phyloP scores from a whole-genome alignment of 2,113 vertebrate species.

The Barnardius zonarius region DNA sequence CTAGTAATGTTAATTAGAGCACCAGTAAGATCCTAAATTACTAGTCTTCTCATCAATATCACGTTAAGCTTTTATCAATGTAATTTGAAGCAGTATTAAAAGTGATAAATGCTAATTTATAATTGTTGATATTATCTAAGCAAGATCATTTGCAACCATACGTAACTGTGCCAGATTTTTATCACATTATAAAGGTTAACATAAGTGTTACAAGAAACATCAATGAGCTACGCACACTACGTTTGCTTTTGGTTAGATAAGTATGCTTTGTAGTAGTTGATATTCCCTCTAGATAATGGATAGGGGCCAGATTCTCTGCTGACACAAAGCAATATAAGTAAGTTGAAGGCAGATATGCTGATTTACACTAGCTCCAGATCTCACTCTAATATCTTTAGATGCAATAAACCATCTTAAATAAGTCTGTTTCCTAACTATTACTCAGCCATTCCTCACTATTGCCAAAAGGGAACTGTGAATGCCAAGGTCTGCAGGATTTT shows the following conservation, averaged over 20 bases:
- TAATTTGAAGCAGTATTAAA: constrained; percentile 45
- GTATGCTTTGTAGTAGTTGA: constrained; percentile 68
- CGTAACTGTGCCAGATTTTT: constrained; percentile 55
- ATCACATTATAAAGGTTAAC: constrained; percentile 61
- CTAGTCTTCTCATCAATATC: constrained; percentile 38
- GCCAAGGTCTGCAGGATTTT: constrained; percentile 29
- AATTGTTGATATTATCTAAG: constrained; percentile 63
- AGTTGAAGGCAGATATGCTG: constrained; percentile 32
- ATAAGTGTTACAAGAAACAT: constrained; percentile 63
- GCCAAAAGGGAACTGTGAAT: constrained; percentile 24
- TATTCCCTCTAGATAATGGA: constrained; percentile 67
- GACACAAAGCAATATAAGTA: constrained; percentile 23
- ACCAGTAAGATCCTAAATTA: constrained; percentile 26
- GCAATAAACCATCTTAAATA: not conserved
- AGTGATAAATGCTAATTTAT: constrained; percentile 46
- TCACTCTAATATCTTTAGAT: not conserved
- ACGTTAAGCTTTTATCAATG: constrained; percentile 56
- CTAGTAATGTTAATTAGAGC: constrained; percentile 11
- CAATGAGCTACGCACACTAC: constrained; percentile 27
- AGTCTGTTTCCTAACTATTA: not conserved
- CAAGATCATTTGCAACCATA: constrained; percentile 49
- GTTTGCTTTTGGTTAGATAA: constrained; percentile 65
- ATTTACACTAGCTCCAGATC: constrained; percentile 31
- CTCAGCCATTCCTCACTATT: not conserved
- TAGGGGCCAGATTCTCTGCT: constrained; percentile 58